Evolutionary conservation across 2,797 vertebrate genomes (phyloP).

Genomic region (Sebastes jordani): DNA sequence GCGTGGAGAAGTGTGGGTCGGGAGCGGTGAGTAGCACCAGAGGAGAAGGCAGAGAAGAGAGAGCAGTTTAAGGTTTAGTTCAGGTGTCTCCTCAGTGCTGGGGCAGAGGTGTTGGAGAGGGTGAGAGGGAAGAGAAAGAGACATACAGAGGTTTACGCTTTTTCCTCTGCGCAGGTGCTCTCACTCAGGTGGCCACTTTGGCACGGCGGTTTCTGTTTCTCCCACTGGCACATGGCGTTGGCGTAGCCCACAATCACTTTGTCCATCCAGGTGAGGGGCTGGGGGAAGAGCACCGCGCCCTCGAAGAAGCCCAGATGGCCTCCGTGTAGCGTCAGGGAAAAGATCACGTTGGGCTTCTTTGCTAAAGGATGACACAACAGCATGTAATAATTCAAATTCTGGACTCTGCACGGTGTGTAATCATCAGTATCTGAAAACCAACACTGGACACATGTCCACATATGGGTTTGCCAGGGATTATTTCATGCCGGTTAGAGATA

Average conservation of each 20-base stretch:
- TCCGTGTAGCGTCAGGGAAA: slow-evolving; percentile 93
- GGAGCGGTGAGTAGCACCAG: slow-evolving; percentile 53
- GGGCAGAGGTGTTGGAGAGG: slow-evolving; percentile 14
- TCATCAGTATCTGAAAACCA: not conserved
- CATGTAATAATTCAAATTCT: slow-evolving; percentile 2
- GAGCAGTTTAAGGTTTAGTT: slow-evolving; percentile 56
- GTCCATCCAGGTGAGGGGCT: slow-evolving; percentile 99
- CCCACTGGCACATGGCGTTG: slow-evolving; percentile 95
- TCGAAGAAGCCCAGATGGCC: slow-evolving; percentile 99
- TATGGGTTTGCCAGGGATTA: not conserved
- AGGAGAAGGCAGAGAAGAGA: slow-evolving; percentile 66
- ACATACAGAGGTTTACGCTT: slow-evolving; percentile 60
- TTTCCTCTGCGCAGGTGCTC: slow-evolving; percentile 78
- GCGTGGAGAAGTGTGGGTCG: slow-evolving; percentile 11
- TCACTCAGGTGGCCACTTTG: slow-evolving; percentile 84
- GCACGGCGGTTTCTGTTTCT: slow-evolving; percentile 93
- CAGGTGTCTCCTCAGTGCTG: slow-evolving; percentile 59
- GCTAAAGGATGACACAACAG: slow-evolving; percentile 51
- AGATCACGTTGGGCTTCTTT: slow-evolving; percentile 87
- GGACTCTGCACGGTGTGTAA: not conserved
- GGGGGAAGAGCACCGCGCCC: slow-evolving; percentile 93
- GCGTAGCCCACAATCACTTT: slow-evolving; percentile 95
- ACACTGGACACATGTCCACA: not conserved
- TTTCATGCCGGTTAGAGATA: not conserved
- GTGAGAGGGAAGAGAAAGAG: not conserved